A percentile compares a stretch with the other conserved stretches of the same genome.
Evolutionary conservation across 2,888 invertebrate species (phyloP).

Genomic region (Heterodera filipjevi): DNA sequence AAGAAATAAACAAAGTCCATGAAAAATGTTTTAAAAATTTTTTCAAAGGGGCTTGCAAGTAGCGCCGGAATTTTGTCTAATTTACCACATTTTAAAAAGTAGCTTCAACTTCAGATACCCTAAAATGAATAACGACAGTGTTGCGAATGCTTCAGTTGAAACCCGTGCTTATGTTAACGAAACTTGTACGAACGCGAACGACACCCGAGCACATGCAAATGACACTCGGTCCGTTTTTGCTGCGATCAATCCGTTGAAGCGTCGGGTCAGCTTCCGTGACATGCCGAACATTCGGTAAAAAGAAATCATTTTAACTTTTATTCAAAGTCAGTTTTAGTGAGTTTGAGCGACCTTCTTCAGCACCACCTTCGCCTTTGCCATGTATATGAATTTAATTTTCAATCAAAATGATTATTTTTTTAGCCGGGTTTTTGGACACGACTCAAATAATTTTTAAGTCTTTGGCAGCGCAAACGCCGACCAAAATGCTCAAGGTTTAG

Average conservation of each 20-base stretch:
- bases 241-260: not conserved
- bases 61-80: too few species aligned
- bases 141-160: not conserved
- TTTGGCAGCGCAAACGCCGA: not conserved
- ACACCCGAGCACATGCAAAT: not conserved
- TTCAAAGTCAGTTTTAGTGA: not conserved
- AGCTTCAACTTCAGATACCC: too few species aligned
- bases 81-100: too few species aligned
- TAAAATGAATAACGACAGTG: not conserved
- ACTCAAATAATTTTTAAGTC: not conserved
- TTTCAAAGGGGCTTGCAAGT: too few species aligned
- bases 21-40: too few species aligned
- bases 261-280: not conserved
- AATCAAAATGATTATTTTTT: not conserved
- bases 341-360: not conserved
- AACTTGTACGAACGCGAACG: not conserved
- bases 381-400: not conserved
- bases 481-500: not conserved
- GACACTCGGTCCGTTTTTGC: slow-evolving; percentile 4
- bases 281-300: not conserved
- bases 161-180: not conserved
- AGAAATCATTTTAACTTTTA: not conserved
- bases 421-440: not conserved
- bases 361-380: not conserved
- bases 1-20: too few species aligned